Conservation (phyloP, 1,140 invertebrate species). For the Periplaneta americana region DNA sequence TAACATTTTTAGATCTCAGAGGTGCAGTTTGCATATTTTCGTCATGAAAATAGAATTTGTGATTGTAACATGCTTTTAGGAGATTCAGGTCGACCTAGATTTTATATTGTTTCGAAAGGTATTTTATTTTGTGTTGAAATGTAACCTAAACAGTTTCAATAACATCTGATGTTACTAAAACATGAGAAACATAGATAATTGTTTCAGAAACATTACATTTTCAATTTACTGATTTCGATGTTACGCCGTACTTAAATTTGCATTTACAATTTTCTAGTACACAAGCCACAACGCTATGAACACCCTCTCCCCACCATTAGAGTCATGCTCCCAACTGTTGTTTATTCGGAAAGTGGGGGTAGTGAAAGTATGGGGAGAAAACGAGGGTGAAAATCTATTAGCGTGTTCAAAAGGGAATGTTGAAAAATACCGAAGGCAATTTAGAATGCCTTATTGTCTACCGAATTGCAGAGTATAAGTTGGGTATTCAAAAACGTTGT, state of each 20-base stretch:
- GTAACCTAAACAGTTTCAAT: too few relatives aligned
- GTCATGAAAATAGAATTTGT: too few relatives aligned
- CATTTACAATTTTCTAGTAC: background rate
- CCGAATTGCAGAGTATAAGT: background rate
- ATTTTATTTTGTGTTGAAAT: too few relatives aligned
- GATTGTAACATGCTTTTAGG: too few relatives aligned
- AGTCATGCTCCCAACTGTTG: slow-evolving; percentile 6
- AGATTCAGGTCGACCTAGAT: too few relatives aligned
- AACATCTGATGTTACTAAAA: background rate
- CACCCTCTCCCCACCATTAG: background rate
- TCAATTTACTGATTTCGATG: background rate
- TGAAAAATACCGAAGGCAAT: background rate
- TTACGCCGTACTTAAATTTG: background rate
- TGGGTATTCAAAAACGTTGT: background rate
- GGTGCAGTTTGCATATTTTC: too few relatives aligned
- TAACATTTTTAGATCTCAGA: too few relatives aligned
- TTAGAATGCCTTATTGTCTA: background rate
- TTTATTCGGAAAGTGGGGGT: background rate
- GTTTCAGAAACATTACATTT: background rate
- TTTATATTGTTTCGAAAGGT: too few relatives aligned
- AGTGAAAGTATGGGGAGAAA: background rate
- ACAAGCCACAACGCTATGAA: too few relatives aligned
- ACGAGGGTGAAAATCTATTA: background rate
- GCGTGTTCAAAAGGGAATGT: background rate
- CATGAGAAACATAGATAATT: background rate